These are phyloP conservation scores for Gouania willdenowi DNA, from an alignment of 2,797 vertebrate genomes.

Conservation along the genomic window DNA sequence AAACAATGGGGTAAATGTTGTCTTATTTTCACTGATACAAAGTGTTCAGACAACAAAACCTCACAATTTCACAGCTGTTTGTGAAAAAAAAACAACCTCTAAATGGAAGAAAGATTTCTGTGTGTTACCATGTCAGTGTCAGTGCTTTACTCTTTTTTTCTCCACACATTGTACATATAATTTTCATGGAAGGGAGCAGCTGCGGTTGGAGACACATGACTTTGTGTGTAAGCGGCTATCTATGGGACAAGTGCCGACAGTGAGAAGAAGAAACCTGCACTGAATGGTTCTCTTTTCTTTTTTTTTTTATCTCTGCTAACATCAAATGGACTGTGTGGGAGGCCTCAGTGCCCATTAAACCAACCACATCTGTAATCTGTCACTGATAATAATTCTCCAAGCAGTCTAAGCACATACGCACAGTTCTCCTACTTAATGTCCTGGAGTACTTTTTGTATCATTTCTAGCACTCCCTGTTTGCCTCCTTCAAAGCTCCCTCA, in stretches of 20 bases:
- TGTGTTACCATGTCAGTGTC: constrained; percentile 18
- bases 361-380: constrained; percentile 14
- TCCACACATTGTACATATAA: constrained; percentile 33
- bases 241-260: constrained; percentile 22
- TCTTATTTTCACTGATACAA: constrained; percentile 7
- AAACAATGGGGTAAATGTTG: no score
- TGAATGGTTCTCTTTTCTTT: constrained; percentile 8
- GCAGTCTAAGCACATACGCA: neutral
- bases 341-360: neutral
- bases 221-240: constrained; percentile 15
- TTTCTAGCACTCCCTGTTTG: neutral
- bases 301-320: constrained; percentile 1
- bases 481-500: neutral
- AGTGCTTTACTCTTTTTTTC: constrained; percentile 35
- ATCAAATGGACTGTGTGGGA: constrained; percentile 4
- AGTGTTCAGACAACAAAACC: constrained; percentile 20
- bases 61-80: constrained; percentile 10
- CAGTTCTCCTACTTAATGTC: neutral
- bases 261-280: constrained; percentile 8
- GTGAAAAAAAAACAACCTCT: constrained; percentile 11
- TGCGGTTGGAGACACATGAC: constrained; percentile 12
- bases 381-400: constrained; percentile 18
- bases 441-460: neutral
- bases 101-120: constrained; percentile 8
- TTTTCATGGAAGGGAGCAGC: constrained; percentile 16